Conservation (phyloP, 1,140 invertebrate genomes). For the Pseudomyrmex cubaensis region DNA sequence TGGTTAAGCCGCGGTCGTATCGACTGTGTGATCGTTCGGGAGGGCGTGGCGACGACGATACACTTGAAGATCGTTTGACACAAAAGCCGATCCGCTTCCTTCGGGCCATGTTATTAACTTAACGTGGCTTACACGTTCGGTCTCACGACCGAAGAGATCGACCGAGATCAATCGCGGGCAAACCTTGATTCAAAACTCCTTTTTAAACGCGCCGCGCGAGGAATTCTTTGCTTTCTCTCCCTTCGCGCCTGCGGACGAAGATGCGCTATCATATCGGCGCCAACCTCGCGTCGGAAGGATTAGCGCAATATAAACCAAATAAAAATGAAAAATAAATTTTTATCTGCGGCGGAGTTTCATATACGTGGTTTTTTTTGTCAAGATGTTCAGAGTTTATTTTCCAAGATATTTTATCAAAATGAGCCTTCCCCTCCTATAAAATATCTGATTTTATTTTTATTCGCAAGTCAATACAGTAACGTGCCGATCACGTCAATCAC, state of each 20-base stretch:
- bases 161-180: conserved; percentile 45
- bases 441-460: no score
- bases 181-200: conserved; percentile 21
- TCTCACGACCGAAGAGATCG: conserved; percentile 34
- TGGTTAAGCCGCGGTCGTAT: conserved; percentile 38
- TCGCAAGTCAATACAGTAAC: no score
- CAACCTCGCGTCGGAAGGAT: no score
- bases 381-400: no score
- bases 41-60: conserved; percentile 36
- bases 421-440: no score
- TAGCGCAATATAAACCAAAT: no score
- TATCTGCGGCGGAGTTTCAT: no score
- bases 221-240: conserved; percentile 23
- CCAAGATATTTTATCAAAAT: no score
- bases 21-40: conserved; percentile 50
- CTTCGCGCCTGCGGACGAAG: conserved; percentile 3
- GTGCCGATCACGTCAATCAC: no score
- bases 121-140: conserved; percentile 39
- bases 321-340: no score
- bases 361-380: no score
- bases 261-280: not conserved
- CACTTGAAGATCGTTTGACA: conserved; percentile 58
- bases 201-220: conserved; percentile 32
- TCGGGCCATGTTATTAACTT: conserved; percentile 52
- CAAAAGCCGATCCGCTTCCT: conserved; percentile 57